Evolutionary conservation across 2,113 vertebrate genomes (phyloP).

Genomic region (Lophochroa leadbeateri): DNA sequence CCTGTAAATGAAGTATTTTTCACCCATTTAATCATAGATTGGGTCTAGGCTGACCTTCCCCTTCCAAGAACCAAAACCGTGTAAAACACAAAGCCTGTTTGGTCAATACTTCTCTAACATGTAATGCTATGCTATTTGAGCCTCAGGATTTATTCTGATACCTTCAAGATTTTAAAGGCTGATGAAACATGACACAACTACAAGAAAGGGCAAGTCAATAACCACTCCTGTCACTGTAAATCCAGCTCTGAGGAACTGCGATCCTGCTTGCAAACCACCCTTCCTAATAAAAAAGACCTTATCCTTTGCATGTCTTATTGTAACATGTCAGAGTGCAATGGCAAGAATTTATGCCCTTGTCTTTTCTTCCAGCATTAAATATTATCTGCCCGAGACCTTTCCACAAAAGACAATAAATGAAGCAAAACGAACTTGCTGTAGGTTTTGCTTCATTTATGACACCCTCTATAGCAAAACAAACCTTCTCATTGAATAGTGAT

Average conservation of each 20-base stretch:
- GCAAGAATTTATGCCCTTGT: not conserved
- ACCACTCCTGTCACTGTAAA: not conserved
- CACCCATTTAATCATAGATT: not conserved
- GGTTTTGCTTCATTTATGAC: not conserved
- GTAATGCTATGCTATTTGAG: not conserved
- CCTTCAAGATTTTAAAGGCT: not conserved
- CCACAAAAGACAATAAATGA: not conserved
- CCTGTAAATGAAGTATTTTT: not conserved
- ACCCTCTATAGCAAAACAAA: not conserved
- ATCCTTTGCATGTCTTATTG: not conserved
- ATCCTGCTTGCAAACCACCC: not conserved
- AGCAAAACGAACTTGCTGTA: not conserved
- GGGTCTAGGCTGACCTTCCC: not conserved
- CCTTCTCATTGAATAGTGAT: not conserved
- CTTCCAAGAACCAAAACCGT: not conserved
- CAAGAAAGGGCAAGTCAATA: constrained; percentile 1
- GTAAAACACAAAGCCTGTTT: not conserved
- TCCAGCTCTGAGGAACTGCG: not conserved
- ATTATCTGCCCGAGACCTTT: not conserved
- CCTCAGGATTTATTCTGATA: not conserved
- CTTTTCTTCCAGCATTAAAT: not conserved
- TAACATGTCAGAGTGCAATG: not conserved
- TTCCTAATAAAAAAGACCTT: not conserved
- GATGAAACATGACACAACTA: not conserved
- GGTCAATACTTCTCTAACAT: not conserved